Evolutionary conservation across 1,140 invertebrate species (phyloP), one percentile per base, ranked within the genome.

Genomic region (Nilaparvata lugens): DNA sequence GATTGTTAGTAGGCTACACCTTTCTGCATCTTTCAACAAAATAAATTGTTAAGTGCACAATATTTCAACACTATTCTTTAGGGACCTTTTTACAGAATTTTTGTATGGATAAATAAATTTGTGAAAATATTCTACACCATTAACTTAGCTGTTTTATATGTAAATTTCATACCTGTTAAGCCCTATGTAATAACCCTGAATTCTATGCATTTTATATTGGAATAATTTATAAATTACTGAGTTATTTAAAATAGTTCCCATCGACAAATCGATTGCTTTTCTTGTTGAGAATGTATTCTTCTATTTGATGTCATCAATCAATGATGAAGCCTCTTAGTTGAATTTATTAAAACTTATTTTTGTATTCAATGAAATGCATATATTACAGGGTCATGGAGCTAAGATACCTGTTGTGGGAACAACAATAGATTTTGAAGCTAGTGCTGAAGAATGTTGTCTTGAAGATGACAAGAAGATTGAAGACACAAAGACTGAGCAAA

Each of bases 341-440:
- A 40, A 40, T 40, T 40, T 9, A 23, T 53, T 53, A 16, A 53
- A 45, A 21, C 23, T 21, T 60, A 9, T 40, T 40, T 4, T 25
- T 31, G 19, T 16, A 23, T 38, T 23, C 28, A 9, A 54, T 13
- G 9, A 24, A 24, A n/a, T 2, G 14, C 23, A 52, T 13, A 14
- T 23, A 25, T 61, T 61, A 45, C 35, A 65, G 62, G 40, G 58
- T 13, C 55, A 64, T 51, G 38, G 24, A 53, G 21, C 48, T 9
- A 64, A 62, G 53, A 58, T 66, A 23, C 65, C 65, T 16, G 56
- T 66, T 18, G 55, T 64, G 16, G 63, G 59, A 18, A 35, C 38
- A 43, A 25, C 23, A 19, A 23, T 35, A 35, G 58, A 60, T 24
- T 51, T 43, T 23, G 6, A 21, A 13, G n/a, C 52, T 24, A 9